Evolutionary conservation across 2,113 vertebrate species (phyloP).

Genomic region (Oriolus oriolus): DNA sequence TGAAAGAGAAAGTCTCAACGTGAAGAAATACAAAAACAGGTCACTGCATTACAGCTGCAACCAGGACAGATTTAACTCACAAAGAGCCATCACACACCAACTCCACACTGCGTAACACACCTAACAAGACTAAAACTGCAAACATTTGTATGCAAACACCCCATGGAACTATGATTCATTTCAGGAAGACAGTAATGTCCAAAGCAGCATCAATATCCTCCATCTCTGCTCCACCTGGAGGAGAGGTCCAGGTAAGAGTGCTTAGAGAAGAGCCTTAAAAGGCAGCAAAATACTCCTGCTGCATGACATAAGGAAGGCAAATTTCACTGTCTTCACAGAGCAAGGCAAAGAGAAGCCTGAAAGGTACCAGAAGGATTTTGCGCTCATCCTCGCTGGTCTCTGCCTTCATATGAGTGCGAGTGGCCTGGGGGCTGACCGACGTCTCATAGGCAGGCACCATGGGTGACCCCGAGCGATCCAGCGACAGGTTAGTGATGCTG

Average conservation of each 20-base stretch:
- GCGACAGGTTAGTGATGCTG: slow-evolving; percentile 90
- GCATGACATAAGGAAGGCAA: not conserved
- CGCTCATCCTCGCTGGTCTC: slow-evolving; percentile 93
- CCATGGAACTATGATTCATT: not conserved
- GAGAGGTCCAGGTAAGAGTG: not conserved
- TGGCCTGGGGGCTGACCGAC: slow-evolving; percentile 90
- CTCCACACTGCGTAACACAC: not conserved
- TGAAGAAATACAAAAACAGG: not conserved
- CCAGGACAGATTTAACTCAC: not conserved
- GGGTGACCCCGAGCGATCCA: slow-evolving; percentile 88
- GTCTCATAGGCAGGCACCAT: slow-evolving; percentile 90
- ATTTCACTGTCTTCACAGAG: not conserved
- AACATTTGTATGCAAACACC: not conserved
- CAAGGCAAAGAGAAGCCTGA: not conserved
- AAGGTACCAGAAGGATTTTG: slow-evolving; percentile 90
- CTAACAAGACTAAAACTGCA: not conserved
- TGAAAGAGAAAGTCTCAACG: not conserved
- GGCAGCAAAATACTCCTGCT: not conserved
- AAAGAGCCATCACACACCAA: not conserved
- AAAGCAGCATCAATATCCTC: not conserved
- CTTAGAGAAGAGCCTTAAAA: not conserved
- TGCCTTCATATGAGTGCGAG: slow-evolving; percentile 79
- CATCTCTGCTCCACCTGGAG: not conserved
- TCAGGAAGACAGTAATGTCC: not conserved
- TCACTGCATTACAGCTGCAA: not conserved